These are phyloP conservation scores for Mohoua ochrocephala DNA, from an alignment of 2,113 vertebrate genomes.

Conservation along the genomic window DNA sequence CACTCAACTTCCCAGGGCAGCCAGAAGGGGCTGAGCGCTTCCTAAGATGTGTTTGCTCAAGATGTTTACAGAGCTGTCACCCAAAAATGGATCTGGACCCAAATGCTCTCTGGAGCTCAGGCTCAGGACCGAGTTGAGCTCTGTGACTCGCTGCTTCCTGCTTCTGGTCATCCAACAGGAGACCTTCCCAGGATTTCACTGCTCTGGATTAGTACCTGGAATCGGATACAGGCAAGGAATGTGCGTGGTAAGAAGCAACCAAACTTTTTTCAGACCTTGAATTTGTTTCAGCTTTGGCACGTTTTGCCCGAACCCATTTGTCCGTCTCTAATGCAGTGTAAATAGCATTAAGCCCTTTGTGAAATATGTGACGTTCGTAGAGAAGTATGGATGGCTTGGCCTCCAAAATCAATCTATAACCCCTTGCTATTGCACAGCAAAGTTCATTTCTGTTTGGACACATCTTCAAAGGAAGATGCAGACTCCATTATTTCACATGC, in stretches of 20 bases:
- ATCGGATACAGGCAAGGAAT: background rate
- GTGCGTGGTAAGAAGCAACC: background rate
- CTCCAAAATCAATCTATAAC: slow-evolving; percentile 45
- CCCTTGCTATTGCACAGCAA: background rate
- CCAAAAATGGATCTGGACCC: background rate
- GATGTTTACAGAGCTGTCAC: background rate
- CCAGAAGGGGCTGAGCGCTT: background rate
- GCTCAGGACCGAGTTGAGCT: background rate
- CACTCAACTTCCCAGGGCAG: background rate
- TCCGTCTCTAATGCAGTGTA: background rate
- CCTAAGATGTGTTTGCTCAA: background rate
- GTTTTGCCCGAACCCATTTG: background rate
- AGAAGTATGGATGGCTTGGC: background rate
- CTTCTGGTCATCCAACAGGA: background rate
- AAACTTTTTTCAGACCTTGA: background rate
- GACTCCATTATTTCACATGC: background rate
- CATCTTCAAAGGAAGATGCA: background rate
- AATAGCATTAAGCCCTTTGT: slow-evolving; percentile 13
- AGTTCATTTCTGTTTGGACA: slow-evolving; percentile 34
- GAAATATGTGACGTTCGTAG: slow-evolving; percentile 1
- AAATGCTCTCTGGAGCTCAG: background rate
- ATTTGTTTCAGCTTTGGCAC: background rate
- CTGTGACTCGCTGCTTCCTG: background rate
- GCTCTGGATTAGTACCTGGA: background rate
- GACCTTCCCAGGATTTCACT: background rate